phyloP scores from a whole-genome alignment of 2,888 invertebrate species.

The Brenthis hecate region DNA sequence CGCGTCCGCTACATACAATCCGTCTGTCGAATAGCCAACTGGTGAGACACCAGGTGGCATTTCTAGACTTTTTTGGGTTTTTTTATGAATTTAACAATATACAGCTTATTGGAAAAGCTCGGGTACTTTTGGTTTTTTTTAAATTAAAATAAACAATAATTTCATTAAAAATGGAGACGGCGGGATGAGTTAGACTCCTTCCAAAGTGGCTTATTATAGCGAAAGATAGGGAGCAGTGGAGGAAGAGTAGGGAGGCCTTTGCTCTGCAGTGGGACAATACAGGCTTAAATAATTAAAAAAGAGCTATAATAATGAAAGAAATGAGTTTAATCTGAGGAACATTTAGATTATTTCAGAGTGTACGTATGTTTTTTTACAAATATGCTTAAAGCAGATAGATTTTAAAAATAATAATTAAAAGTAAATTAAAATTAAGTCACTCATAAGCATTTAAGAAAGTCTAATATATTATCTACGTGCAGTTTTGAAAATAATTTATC shows the following conservation, averaged over 20 bases:
- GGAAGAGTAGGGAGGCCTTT: no score
- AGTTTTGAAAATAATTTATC: neutral
- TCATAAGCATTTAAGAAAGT: neutral
- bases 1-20: slow-evolving; percentile 71
- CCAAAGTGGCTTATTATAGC: no score
- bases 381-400: no score
- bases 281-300: no score
- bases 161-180: no score
- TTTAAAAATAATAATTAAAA: no score
- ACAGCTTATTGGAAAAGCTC: no score
- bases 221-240: no score
- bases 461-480: slow-evolving; percentile 3
- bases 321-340: neutral
- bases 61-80: slow-evolving; percentile 44
- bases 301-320: neutral
- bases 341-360: neutral
- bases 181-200: no score
- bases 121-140: neutral
- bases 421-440: no score
- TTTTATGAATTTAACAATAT: neutral
- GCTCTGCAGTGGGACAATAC: no score
- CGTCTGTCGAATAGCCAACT: slow-evolving; percentile 62
- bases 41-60: slow-evolving; percentile 58
- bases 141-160: no score
- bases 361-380: neutral